phyloP scores from a whole-genome alignment of 2,113 vertebrate species.

The Prochilodus magdalenae region DNA sequence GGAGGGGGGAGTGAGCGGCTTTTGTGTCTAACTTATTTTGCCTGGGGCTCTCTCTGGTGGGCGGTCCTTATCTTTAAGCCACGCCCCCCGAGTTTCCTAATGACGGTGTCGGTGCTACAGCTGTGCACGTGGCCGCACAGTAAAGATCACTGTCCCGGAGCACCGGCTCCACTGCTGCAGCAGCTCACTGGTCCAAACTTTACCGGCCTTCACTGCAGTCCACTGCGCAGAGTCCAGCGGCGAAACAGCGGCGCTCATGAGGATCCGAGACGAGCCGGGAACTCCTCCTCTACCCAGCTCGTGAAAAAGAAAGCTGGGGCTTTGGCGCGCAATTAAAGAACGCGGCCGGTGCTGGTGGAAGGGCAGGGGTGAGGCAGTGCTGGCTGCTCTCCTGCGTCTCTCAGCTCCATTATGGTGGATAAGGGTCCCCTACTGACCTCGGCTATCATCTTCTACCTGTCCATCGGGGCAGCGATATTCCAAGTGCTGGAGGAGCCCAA shows the following conservation, averaged over 20 bases:
- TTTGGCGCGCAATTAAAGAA: constrained; percentile 21
- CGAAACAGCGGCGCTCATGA: not conserved
- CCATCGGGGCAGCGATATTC: constrained; percentile 97
- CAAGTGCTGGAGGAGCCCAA: constrained; percentile 95
- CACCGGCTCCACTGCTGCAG: not conserved
- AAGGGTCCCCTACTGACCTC: constrained; percentile 95
- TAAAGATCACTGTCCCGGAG: not conserved
- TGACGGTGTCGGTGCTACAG: not conserved
- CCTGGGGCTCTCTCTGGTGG: not conserved
- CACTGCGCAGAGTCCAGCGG: not conserved
- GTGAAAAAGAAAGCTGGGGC: not conserved
- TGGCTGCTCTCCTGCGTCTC: constrained; percentile 48
- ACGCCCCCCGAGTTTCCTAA: not conserved
- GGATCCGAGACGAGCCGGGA: not conserved
- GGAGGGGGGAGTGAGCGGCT: no score
- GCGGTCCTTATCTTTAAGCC: not conserved
- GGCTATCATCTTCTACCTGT: constrained; percentile 98
- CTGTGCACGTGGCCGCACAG: not conserved
- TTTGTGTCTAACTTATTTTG: not conserved
- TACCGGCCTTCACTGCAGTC: not conserved
- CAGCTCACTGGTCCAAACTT: not conserved
- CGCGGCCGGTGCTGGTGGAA: constrained; percentile 21
- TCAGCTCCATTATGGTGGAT: constrained; percentile 87
- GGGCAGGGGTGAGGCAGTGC: constrained; percentile 30
- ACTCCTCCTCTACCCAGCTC: not conserved